Evolutionary conservation across 2,113 vertebrate species (phyloP).

Genomic region (Coptodon rendalli): DNA sequence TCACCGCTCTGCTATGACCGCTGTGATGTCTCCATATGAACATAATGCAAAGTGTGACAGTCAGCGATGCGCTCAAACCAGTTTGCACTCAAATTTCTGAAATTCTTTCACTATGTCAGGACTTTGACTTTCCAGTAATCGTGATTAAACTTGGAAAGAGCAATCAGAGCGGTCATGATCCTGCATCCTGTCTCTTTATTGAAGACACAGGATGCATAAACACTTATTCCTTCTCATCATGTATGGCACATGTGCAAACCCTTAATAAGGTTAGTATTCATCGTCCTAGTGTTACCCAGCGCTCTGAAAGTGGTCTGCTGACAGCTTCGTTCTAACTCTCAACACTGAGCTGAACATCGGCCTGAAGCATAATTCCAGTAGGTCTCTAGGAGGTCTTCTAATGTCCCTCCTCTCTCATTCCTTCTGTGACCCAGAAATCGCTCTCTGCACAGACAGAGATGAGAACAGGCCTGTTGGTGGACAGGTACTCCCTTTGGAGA

Average conservation of each 20-base stretch:
- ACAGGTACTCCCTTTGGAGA: neutral
- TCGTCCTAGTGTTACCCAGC: neutral
- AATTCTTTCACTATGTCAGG: neutral
- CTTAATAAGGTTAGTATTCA: neutral
- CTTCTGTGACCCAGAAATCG: neutral
- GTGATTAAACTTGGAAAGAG: neutral
- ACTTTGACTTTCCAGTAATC: neutral
- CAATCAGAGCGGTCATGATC: neutral
- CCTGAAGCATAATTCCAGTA: neutral
- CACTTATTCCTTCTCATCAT: neutral
- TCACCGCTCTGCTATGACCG: slow-evolving; percentile 12
- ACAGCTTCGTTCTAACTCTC: neutral
- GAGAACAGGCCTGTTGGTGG: neutral
- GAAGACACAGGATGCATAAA: neutral
- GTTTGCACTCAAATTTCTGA: neutral
- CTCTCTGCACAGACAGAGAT: neutral
- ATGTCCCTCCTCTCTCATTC: neutral
- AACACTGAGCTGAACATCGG: neutral
- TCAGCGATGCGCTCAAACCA: neutral
- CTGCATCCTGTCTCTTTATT: neutral
- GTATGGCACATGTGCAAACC: neutral
- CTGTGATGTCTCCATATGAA: neutral
- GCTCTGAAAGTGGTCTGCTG: neutral
- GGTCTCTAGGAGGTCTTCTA: neutral
- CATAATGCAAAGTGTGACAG: slow-evolving; percentile 4